Conservation (phyloP, 1,140 invertebrate genomes). For the Aphis gossypii region DNA sequence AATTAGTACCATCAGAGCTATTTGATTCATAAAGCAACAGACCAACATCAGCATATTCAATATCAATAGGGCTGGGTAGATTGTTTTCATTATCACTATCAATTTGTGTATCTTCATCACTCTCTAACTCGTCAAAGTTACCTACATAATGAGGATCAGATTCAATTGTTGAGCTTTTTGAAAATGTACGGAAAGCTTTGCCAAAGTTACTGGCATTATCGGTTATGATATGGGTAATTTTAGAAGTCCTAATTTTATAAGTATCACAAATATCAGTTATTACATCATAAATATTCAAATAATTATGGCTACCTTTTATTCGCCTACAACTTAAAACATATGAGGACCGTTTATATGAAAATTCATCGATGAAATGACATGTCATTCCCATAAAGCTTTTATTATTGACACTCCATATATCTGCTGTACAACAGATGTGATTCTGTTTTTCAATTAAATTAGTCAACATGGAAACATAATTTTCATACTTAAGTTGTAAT, state of each 20-base stretch:
- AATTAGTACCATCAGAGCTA: too few relatives aligned
- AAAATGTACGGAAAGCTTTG: conserved; percentile 22
- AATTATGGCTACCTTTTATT: too few relatives aligned
- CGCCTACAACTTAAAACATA: too few relatives aligned
- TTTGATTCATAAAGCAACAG: too few relatives aligned
- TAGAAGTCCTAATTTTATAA: not conserved
- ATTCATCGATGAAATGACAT: conserved; percentile 2
- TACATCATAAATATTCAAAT: too few relatives aligned
- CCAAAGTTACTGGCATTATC: conserved; percentile 33
- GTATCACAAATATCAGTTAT: conserved; percentile 1
- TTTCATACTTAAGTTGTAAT: not conserved
- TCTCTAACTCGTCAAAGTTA: not conserved
- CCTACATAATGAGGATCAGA: not conserved
- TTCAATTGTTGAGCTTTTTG: not conserved
- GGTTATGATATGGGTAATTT: not conserved
- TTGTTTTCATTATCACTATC: too few relatives aligned
- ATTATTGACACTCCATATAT: conserved; percentile 22
- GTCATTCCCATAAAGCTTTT: conserved; percentile 14
- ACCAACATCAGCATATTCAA: too few relatives aligned
- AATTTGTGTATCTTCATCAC: not conserved
- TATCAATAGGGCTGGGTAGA: too few relatives aligned
- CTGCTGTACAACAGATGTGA: not conserved
- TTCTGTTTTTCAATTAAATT: conserved; percentile 7
- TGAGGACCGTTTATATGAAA: too few relatives aligned
- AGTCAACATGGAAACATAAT: not conserved